Conservation (phyloP, 2,888 invertebrate species). For the Zeuzera pyrina region DNA sequence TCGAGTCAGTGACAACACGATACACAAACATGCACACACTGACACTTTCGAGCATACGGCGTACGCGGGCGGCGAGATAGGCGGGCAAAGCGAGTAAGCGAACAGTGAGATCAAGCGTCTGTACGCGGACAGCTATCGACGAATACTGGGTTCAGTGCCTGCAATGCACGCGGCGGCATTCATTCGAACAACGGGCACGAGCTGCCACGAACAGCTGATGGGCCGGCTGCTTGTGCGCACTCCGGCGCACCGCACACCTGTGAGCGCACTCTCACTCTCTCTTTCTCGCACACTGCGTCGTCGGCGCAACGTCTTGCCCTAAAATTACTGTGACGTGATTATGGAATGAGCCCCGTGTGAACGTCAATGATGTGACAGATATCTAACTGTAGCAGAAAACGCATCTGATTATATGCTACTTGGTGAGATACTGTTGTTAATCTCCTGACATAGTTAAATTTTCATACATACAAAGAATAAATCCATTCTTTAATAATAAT, state of each 20-base stretch:
- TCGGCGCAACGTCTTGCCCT: slow-evolving; percentile 27
- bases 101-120: slow-evolving; percentile 38
- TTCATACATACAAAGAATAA: too few relatives aligned
- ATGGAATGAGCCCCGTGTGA: slow-evolving; percentile 34
- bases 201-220: slow-evolving; percentile 57
- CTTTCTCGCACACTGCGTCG: slow-evolving; percentile 40
- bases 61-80: slow-evolving; percentile 22
- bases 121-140: slow-evolving; percentile 48
- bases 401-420: too few relatives aligned
- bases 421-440: too few relatives aligned
- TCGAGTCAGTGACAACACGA: slow-evolving; percentile 49
- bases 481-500: too few relatives aligned
- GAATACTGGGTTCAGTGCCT: slow-evolving; percentile 38
- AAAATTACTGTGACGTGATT: slow-evolving; percentile 38
- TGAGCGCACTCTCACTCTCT: slow-evolving; percentile 41
- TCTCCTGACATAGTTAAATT: too few relatives aligned
- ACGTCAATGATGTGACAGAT: slow-evolving; percentile 19
- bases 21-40: slow-evolving; percentile 55
- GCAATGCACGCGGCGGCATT: slow-evolving; percentile 32
- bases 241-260: slow-evolving; percentile 53
- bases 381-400: slow-evolving; percentile 13
- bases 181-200: slow-evolving; percentile 43
- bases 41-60: slow-evolving; percentile 33
- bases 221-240: slow-evolving; percentile 49
- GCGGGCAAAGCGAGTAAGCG: slow-evolving; percentile 22